A percentile compares a stretch with the other conserved stretches of the same genome.
Conservation (phyloP, 2,888 invertebrate species). For the Seira sanloemensis region DNA sequence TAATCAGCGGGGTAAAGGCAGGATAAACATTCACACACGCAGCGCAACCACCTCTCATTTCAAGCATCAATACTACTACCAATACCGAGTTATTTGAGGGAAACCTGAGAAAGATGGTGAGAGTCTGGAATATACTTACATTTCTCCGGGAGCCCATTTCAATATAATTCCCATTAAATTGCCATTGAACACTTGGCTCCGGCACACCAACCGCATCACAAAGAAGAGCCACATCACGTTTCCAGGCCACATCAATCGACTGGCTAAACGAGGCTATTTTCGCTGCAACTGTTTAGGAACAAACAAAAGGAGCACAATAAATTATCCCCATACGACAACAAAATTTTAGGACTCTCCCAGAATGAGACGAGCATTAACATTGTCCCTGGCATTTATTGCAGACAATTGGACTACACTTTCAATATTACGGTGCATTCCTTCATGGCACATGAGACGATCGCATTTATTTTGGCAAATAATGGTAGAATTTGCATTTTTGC, state of each 20-base stretch:
- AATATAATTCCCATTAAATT: conserved; percentile 71
- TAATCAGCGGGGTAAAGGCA: conserved; percentile 25
- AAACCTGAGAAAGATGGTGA: too few relatives aligned
- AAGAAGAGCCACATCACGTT: conserved; percentile 87
- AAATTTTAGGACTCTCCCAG: background rate
- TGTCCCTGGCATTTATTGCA: too few relatives aligned
- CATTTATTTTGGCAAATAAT: too few relatives aligned
- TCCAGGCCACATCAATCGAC: conserved; percentile 82
- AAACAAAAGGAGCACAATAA: conserved; percentile 69
- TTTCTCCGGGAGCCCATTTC: conserved; percentile 62
- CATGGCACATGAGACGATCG: background rate
- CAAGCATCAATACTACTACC: background rate
- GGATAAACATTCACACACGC: conserved; percentile 2
- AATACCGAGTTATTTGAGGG: background rate
- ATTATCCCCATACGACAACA: conserved; percentile 41
- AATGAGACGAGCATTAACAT: too few relatives aligned
- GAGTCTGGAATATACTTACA: conserved; percentile 51
- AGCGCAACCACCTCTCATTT: background rate
- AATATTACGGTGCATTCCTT: background rate
- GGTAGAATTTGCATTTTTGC: too few relatives aligned
- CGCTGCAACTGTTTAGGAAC: conserved; percentile 86
- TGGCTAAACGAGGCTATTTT: conserved; percentile 90
- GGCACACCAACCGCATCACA: conserved; percentile 87
- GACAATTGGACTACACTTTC: background rate
- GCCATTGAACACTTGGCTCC: conserved; percentile 69